Percentiles rank a stretch among this genome's conserved stretches.
phyloP scores from a whole-genome alignment of 2,888 invertebrate species.

The Brachycybe producta region DNA sequence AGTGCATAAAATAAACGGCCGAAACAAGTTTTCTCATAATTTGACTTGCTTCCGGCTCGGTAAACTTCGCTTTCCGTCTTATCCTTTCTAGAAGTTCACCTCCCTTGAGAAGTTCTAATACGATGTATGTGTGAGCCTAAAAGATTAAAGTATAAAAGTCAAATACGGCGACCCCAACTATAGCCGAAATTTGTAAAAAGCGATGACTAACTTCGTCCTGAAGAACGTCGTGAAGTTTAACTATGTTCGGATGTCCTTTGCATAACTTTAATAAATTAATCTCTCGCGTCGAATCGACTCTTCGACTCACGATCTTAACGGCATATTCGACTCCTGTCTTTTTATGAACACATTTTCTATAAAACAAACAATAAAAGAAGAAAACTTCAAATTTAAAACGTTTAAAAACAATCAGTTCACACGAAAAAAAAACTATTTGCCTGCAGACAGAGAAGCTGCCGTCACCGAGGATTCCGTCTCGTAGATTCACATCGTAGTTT shows the following conservation, averaged over 20 bases:
- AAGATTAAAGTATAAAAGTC: slow-evolving; percentile 8
- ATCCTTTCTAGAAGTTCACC: slow-evolving; percentile 65
- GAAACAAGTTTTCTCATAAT: slow-evolving; percentile 69
- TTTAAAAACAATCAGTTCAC: background rate
- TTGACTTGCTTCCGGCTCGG: slow-evolving; percentile 62
- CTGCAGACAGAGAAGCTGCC: slow-evolving; percentile 77
- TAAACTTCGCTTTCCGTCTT: slow-evolving; percentile 50
- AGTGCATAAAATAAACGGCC: slow-evolving; percentile 75
- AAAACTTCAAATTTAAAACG: background rate
- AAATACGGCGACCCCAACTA: background rate
- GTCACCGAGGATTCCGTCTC: slow-evolving; percentile 60
- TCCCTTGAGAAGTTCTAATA: slow-evolving; percentile 70
- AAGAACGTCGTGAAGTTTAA: slow-evolving; percentile 67
- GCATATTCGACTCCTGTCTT: slow-evolving; percentile 63
- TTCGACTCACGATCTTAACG: slow-evolving; percentile 67
- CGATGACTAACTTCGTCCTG: slow-evolving; percentile 50
- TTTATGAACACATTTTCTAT: slow-evolving; percentile 62
- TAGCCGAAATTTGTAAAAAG: background rate
- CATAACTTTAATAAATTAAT: slow-evolving; percentile 64
- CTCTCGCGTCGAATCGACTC: slow-evolving; percentile 56
- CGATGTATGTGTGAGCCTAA: slow-evolving; percentile 70
- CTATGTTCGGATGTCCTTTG: slow-evolving; percentile 78
- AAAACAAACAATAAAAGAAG: slow-evolving; percentile 32
- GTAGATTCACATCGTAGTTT: slow-evolving; percentile 60
- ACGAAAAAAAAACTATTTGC: slow-evolving; percentile 27